Evolutionary conservation across 1,140 invertebrate species (phyloP), one percentile per base, ranked within the genome.

Genomic region (Hyposmocoma kahamanoa): DNA sequence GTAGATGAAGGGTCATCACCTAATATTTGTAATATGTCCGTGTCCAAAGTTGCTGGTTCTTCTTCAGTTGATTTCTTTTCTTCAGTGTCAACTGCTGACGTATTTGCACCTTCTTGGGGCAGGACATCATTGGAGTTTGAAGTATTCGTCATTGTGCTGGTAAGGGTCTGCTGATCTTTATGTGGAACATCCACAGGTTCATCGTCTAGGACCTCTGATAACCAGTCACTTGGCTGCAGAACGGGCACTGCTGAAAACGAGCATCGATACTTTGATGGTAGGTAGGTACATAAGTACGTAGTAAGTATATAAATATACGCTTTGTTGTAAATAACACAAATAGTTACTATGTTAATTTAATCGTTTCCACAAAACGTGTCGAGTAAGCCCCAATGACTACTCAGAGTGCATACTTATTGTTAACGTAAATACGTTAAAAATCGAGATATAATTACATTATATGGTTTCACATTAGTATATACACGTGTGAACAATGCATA

Each of bases 11-110:
- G 42, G 4, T 44, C 42, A 1, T 44, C 42, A 9, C 42, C 42
- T 32, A 44, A 30, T 10, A 44, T 44, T 19, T 28, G 8, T 30
- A 44, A 44, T 3, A 44, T n/a, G 15, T 44, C 42, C 18, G 20
- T 9, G 20, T 41, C 38, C 22, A 41, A 20, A 6, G 6, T 28
- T 28, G 24, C 6, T 28, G 24, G 24, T 28, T 28, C 24, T n/a
- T n/a, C n/a, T n/a, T 15, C 32, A 8, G 18, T 36, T 3, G 32
- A 15, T 8, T 36, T 3, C 9, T n/a, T 34, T 4, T 9, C 3
- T 5, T 9, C 30, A 34, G 4, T 34, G 3, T 4, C n/a, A 34
- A 6, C 30, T 3, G n/a, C 32, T 17, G 15, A 8, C 10, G n/a
- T 15, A 15, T 10, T 36, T 36, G 10, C 15, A 17, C 32, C 8